Evolutionary conservation across 2,113 vertebrate species (phyloP).

Genomic region (Macquaria ambigua): DNA sequence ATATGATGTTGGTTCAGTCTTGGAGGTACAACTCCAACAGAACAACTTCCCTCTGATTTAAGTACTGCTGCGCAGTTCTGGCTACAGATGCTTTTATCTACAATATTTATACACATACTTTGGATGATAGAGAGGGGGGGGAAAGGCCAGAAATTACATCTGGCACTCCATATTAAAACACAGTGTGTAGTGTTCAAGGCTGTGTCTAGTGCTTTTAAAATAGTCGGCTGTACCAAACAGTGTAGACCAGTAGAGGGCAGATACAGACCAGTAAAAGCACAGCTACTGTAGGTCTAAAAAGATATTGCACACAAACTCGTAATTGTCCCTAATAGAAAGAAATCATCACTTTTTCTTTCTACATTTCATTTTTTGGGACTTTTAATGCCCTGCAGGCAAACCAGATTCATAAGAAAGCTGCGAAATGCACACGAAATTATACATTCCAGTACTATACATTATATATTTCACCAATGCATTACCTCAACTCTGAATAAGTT

Average conservation of each 20-base stretch:
- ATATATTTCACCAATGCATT: conserved; percentile 10
- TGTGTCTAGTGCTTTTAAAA: background rate
- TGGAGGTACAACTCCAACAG: background rate
- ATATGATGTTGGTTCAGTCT: background rate
- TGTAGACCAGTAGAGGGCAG: conserved; percentile 72
- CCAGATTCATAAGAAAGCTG: background rate
- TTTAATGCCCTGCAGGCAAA: background rate
- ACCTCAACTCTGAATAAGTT: background rate
- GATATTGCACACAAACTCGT: background rate
- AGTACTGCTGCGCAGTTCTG: background rate
- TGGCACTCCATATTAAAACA: background rate
- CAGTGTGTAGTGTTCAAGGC: background rate
- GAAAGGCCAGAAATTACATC: background rate
- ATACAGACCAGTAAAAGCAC: conserved; percentile 38
- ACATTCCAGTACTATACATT: background rate
- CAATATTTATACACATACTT: background rate
- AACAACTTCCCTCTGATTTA: background rate
- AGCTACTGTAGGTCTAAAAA: background rate
- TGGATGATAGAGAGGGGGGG: background rate
- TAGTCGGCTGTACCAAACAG: conserved; percentile 33
- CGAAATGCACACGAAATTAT: background rate
- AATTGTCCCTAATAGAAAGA: background rate
- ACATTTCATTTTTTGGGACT: background rate
- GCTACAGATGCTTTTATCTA: background rate
- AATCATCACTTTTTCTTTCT: background rate